Conservation (phyloP, 1,140 invertebrate species). For the Lanistes nyassanus region DNA sequence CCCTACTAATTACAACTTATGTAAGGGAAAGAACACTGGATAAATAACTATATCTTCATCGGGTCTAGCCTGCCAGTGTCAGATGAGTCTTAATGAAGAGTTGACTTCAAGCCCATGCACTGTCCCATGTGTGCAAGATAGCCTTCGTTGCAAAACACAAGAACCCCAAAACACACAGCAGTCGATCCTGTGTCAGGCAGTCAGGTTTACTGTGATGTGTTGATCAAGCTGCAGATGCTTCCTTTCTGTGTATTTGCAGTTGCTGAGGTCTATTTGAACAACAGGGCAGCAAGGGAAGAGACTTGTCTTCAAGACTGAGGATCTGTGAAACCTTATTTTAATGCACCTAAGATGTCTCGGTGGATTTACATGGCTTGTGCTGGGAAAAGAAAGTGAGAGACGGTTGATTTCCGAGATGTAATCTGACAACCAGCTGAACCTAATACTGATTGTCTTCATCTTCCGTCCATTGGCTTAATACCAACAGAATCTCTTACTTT, state of each 20-base stretch:
- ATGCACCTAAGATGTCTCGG: background rate
- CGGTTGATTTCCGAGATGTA: background rate
- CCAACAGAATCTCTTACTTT: too few relatives aligned
- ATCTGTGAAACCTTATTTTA: background rate
- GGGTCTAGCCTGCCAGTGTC: too few relatives aligned
- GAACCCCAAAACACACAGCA: too few relatives aligned
- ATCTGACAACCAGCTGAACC: background rate
- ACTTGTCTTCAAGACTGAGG: background rate
- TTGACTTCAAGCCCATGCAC: too few relatives aligned
- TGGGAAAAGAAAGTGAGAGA: background rate
- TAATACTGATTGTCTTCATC: background rate
- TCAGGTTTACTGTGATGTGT: background rate
- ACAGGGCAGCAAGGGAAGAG: background rate
- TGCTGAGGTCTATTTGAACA: conserved; percentile 5
- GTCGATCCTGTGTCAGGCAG: background rate
- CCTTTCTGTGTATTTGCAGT: conserved; percentile 19
- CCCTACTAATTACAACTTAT: too few relatives aligned
- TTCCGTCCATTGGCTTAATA: too few relatives aligned
- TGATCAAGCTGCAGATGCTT: conserved; percentile 8
- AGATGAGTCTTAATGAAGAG: too few relatives aligned
- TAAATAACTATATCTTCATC: too few relatives aligned
- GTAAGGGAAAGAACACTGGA: too few relatives aligned
- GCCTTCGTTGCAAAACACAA: too few relatives aligned
- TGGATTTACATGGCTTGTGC: too few relatives aligned
- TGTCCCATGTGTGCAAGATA: too few relatives aligned